Conservation (phyloP, 2,113 vertebrate genomes). For the Todiramphus saurophagus region DNA sequence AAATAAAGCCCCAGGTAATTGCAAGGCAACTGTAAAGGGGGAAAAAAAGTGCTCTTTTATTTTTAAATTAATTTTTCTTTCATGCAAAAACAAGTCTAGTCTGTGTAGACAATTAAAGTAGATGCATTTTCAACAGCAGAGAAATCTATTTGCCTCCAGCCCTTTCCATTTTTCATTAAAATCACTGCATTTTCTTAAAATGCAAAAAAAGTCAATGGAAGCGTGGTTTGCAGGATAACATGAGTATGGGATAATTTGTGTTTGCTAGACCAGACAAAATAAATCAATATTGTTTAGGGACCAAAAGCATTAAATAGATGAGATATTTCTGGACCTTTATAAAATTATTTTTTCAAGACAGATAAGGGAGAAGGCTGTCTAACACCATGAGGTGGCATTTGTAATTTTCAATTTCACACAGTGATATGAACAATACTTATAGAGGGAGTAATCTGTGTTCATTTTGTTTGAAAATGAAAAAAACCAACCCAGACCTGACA, state of each 20-base stretch:
- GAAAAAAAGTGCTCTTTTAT: constrained; percentile 1
- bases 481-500: background rate
- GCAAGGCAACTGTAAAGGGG: background rate
- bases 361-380: background rate
- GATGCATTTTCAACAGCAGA: constrained; percentile 33
- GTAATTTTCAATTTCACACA: constrained; percentile 34
- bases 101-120: constrained; percentile 55
- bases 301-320: constrained; percentile 28
- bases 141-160: constrained; percentile 50
- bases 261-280: constrained; percentile 71
- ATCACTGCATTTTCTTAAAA: constrained; percentile 58
- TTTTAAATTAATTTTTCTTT: constrained; percentile 55
- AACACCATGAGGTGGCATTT: background rate
- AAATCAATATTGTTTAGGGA: constrained; percentile 65
- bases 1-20: background rate
- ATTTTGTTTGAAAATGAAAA: constrained; percentile 8
- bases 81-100: constrained; percentile 5
- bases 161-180: constrained; percentile 62
- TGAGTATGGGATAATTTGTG: constrained; percentile 69
- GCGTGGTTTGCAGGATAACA: constrained; percentile 60
- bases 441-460: background rate
- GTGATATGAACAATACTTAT: background rate
- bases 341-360: background rate
- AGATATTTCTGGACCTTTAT: background rate
- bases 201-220: constrained; percentile 42